phyloP scores from a whole-genome alignment of 1,140 invertebrate genomes.

The Phortica variegata region DNA sequence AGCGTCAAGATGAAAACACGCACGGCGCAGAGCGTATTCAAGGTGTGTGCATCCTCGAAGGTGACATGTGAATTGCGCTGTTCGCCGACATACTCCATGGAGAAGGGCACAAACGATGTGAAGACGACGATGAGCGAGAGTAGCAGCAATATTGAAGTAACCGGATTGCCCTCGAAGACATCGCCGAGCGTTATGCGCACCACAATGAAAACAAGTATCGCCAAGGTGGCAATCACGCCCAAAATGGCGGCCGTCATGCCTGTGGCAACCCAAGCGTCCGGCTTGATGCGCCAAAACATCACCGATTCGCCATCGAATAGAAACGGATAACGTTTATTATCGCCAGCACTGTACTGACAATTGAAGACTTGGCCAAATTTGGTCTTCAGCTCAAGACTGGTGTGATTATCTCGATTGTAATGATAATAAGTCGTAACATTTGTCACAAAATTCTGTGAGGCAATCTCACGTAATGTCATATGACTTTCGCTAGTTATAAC shows the following conservation, averaged over 20 bases:
- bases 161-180: slow-evolving; percentile 60
- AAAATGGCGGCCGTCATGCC: slow-evolving; percentile 58
- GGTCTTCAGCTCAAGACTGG: slow-evolving; percentile 44
- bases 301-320: slow-evolving; percentile 50
- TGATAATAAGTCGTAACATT: slow-evolving; percentile 52
- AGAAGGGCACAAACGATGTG: slow-evolving; percentile 61
- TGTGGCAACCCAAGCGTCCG: slow-evolving; percentile 59
- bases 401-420: slow-evolving; percentile 46
- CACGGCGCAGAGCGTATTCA: slow-evolving; percentile 49
- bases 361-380: slow-evolving; percentile 53
- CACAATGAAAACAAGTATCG: slow-evolving; percentile 59
- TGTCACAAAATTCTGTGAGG: slow-evolving; percentile 45
- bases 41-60: slow-evolving; percentile 43
- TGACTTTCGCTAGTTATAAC: slow-evolving; percentile 31
- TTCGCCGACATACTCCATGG: slow-evolving; percentile 57
- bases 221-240: slow-evolving; percentile 58
- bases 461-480: slow-evolving; percentile 43
- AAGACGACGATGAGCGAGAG: slow-evolving; percentile 60
- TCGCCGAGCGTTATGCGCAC: slow-evolving; percentile 57
- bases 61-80: slow-evolving; percentile 50
- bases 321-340: slow-evolving; percentile 46
- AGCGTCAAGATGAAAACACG: slow-evolving; percentile 57
- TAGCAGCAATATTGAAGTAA: slow-evolving; percentile 57
- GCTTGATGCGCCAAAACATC: slow-evolving; percentile 56
- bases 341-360: slow-evolving; percentile 46